Percentiles rank a stretch among this genome's conserved stretches.
phyloP scores from a whole-genome alignment of 2,888 invertebrate genomes.

The Leptopilina myrica region DNA sequence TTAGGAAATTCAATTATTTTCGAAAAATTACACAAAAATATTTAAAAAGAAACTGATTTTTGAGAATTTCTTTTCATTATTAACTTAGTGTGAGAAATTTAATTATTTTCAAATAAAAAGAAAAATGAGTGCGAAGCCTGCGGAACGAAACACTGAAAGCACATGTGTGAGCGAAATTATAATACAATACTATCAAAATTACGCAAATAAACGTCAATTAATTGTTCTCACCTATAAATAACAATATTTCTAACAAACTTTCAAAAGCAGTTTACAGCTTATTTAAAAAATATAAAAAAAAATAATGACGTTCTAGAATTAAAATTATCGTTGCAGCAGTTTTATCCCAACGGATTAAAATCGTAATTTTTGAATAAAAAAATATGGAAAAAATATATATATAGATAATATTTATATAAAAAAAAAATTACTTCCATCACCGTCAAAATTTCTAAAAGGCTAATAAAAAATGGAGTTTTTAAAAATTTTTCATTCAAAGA shows the following conservation, averaged over 20 bases:
- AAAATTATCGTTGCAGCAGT: conserved; percentile 1
- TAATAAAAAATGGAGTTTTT: not conserved
- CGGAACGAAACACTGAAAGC: conserved; percentile 1
- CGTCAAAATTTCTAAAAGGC: not conserved
- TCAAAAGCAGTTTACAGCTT: not conserved
- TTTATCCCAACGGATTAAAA: no score
- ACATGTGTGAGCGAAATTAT: conserved; percentile 15
- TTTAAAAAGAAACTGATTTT: no score
- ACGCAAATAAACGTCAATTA: not conserved
- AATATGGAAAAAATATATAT: not conserved
- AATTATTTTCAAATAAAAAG: no score
- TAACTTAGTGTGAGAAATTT: no score
- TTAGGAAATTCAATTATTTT: no score
- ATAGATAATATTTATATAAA: not conserved
- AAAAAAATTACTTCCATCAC: not conserved
- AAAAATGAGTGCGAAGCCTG: no score
- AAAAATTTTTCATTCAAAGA: no score
- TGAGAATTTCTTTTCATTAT: no score
- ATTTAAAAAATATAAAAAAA: not conserved
- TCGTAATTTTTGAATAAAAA: not conserved
- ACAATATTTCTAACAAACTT: not conserved
- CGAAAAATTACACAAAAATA: no score
- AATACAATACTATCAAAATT: not conserved
- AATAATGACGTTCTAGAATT: no score
- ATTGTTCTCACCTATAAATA: not conserved